Conservation (phyloP, 2,797 vertebrate species). For the Podargus strigoides region DNA sequence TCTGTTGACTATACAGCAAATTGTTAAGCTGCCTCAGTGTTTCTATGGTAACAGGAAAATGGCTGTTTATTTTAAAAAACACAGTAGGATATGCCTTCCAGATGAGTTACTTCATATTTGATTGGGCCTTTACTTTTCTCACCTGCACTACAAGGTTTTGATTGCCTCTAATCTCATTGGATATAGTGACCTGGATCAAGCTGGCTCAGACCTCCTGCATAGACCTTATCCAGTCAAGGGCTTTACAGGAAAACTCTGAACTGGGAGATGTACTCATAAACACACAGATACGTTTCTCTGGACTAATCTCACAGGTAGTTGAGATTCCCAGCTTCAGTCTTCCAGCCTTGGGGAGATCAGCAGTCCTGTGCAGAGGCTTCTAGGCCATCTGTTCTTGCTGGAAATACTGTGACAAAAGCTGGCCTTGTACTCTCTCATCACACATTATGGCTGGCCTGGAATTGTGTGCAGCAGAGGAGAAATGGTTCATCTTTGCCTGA, state of each 20-base stretch:
- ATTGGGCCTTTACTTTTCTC: background rate
- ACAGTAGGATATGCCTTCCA: background rate
- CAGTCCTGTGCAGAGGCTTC: background rate
- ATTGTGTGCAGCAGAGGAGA: background rate
- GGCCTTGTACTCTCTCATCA: background rate
- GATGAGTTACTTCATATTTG: background rate
- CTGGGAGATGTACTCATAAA: background rate
- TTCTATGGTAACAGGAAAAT: slow-evolving; percentile 22
- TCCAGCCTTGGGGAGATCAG: background rate
- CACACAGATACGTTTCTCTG: background rate
- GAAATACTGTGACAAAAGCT: background rate
- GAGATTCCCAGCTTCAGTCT: background rate
- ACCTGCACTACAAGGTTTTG: background rate
- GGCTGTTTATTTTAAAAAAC: background rate
- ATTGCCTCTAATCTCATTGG: background rate
- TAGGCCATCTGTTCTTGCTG: background rate
- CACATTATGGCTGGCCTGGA: background rate
- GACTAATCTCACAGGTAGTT: background rate
- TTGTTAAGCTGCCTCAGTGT: background rate
- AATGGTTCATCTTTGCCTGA: background rate
- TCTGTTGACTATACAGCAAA: background rate
- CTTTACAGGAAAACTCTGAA: background rate
- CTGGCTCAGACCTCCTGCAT: background rate
- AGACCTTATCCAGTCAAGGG: background rate
- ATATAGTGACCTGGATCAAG: background rate